Evolutionary conservation across 2,797 vertebrate species (phyloP).

Genomic region (Mycteria americana): DNA sequence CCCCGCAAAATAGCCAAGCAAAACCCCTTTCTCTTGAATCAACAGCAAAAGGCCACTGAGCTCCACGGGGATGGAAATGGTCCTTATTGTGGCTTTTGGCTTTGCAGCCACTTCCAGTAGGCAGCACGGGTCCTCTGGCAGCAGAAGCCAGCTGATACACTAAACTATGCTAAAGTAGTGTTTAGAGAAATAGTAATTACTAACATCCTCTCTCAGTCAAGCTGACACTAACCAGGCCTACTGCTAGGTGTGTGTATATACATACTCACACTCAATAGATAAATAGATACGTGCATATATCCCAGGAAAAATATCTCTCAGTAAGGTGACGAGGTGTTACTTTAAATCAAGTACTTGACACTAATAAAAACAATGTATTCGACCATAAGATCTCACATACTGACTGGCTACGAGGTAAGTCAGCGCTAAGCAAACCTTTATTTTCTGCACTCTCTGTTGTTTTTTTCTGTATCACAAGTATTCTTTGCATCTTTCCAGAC

Average conservation of each 20-base stretch:
- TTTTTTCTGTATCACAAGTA: not conserved
- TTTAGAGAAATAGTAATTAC: conserved; percentile 91
- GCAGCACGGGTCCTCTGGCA: conserved; percentile 59
- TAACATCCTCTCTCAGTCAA: conserved; percentile 87
- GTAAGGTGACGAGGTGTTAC: conserved; percentile 26
- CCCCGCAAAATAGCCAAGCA: not conserved
- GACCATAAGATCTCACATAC: not conserved
- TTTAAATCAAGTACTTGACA: conserved; percentile 64
- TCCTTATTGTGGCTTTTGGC: not conserved
- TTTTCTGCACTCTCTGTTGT: not conserved
- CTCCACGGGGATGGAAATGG: not conserved
- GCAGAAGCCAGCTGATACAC: conserved; percentile 83
- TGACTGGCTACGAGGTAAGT: not conserved
- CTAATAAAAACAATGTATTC: conserved; percentile 60
- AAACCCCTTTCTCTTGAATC: not conserved
- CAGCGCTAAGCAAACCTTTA: not conserved
- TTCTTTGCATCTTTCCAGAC: not conserved
- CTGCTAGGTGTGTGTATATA: conserved; percentile 61
- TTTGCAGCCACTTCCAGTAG: conserved; percentile 28
- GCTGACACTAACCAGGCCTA: conserved; percentile 85
- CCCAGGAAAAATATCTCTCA: conserved; percentile 39
- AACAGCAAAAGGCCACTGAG: not conserved
- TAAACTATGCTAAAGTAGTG: conserved; percentile 86
- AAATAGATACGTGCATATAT: conserved; percentile 46
- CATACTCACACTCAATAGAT: conserved; percentile 54